Evolutionary conservation across 1,140 invertebrate species (phyloP), one percentile per base, ranked within the genome.

Genomic region (Achroia grisella): DNA sequence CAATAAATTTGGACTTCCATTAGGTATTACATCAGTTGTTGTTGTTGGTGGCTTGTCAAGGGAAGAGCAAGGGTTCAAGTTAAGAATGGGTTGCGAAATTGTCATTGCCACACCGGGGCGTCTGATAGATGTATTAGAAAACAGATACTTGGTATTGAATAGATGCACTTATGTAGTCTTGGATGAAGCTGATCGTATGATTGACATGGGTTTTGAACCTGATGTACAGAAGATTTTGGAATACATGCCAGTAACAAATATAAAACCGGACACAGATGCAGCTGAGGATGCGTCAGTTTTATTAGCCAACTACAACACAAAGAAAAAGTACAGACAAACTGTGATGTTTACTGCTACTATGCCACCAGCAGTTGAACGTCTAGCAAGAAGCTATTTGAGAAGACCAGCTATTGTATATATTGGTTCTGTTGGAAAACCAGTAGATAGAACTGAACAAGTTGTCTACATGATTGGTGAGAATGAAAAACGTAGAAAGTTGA

Each of bases 301-400:
- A 30, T 89, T 98, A 72, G 93, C 93, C 35, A 99, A 99, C 86
- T 99, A 99, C 65, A 93, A 97, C 69, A 95, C 95, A 0, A 99
- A 98, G 72, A 96, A 99, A 72, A 99, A 99, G 81, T 99, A 95
- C 73, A 89, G 98, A 79, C 97, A 98, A 93, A 99, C 98, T 71
- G 98, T 99, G 51, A 99, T 99, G 98, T 99, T 99, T 86, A 99
- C 98, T 32, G 98, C 98, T 10, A 99, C 98, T 62, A 99, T 99
- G 98, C 97, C 97, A 5, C 92, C 98, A 1, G 95, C 97, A 5
- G 97, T 99, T 1, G 98, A 99, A 87, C 89, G 98, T 58, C 86
- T 99, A 36, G 98, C 98, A 0, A 89, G 97, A 56, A 96, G 93
- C 23, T 99, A 99, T 87, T 84, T 99, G 5, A 88, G 98, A 45